These are phyloP conservation scores for Danionella cerebrum DNA, from an alignment of 2,113 vertebrate species.

Conservation along the genomic window DNA sequence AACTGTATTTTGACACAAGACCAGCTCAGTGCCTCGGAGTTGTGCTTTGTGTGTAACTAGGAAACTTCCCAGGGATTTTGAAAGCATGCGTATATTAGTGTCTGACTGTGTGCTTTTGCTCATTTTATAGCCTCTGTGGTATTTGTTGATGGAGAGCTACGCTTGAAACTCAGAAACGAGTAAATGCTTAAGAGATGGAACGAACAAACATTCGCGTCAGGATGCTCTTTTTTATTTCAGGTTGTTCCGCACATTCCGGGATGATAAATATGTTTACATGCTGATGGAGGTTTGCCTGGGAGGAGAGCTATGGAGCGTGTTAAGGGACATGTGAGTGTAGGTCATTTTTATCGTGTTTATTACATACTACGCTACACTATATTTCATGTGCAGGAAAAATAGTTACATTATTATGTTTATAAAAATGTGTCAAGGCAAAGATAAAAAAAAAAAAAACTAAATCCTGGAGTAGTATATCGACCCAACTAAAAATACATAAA, in stretches of 20 bases:
- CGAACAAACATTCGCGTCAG: not conserved
- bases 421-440: too few species aligned
- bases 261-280: constrained; percentile 85
- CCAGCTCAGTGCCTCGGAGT: too few species aligned
- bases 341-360: constrained; percentile 29
- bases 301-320: constrained; percentile 85
- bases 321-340: constrained; percentile 85
- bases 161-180: not conserved
- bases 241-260: constrained; percentile 84
- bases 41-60: constrained; percentile 48
- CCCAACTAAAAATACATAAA: too few species aligned
- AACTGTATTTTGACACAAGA: too few species aligned
- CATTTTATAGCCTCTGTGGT: constrained; percentile 46
- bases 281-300: constrained; percentile 87
- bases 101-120: constrained; percentile 7
- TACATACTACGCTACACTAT: not conserved
- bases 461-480: too few species aligned
- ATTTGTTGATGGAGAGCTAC: constrained; percentile 47
- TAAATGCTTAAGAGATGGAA: not conserved
- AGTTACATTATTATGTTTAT: too few species aligned
- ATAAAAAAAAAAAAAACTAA: too few species aligned
- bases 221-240: constrained; percentile 56
- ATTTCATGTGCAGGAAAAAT: too few species aligned
- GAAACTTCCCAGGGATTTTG: constrained; percentile 44
- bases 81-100: constrained; percentile 8